phyloP scores from a whole-genome alignment of 1,140 invertebrate species.

The Cepaea nemoralis region DNA sequence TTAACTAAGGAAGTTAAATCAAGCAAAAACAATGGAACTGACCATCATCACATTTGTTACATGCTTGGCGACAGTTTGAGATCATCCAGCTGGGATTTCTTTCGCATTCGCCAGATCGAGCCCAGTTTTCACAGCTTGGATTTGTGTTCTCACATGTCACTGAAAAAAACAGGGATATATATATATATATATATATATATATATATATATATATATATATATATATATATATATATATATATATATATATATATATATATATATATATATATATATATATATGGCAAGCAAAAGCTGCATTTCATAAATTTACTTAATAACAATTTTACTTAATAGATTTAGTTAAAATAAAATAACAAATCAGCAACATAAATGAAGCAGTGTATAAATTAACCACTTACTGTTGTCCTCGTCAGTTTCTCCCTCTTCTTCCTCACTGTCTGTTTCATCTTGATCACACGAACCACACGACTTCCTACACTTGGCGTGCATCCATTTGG shows the following conservation, averaged over 20 bases:
- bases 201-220: no score
- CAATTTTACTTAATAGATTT: no score
- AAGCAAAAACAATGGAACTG: neutral
- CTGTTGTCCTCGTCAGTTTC: constrained; percentile 29
- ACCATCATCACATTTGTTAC: constrained; percentile 58
- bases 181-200: no score
- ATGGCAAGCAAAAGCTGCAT: no score
- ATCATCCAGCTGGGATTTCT: constrained; percentile 62
- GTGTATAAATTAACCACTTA: neutral
- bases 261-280: no score
- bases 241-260: no score
- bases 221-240: no score
- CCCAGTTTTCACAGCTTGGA: constrained; percentile 50
- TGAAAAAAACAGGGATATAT: neutral
- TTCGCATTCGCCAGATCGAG: constrained; percentile 49
- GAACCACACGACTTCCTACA: constrained; percentile 55
- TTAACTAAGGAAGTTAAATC: no score
- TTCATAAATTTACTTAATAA: no score
- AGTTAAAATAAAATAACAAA: no score
- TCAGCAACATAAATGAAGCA: no score
- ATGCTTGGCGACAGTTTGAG: constrained; percentile 58
- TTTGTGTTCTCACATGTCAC: constrained; percentile 51
- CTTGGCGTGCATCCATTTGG: constrained; percentile 56
- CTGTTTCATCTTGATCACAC: constrained; percentile 46
- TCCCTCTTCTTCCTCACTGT: constrained; percentile 40